Base-by-base conservation (phyloP, 2,888 invertebrate species). In the Norana najaformis region DNA sequence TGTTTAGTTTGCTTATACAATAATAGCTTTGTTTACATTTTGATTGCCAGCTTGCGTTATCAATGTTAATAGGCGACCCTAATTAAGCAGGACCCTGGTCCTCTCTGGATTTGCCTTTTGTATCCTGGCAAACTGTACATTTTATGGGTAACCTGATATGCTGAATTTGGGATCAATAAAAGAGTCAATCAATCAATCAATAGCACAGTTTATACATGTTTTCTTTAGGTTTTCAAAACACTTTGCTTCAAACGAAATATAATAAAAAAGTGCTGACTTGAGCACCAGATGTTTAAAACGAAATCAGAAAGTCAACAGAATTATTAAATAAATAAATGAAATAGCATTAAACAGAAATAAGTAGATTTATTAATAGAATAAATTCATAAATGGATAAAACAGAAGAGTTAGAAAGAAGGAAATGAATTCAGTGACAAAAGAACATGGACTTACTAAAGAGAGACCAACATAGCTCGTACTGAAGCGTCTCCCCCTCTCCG, bases 401-500 rank as follows among this genome's bases (percentile, higher is more conserved):
- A 30, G 20, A 47, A 53, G 53, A 53, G 53, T 53, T 5, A 53
- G 23, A 53, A 23, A 1, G 8, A 69, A 69, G 69, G 30, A 69
- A 69, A 69, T n/a, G 8, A n/a, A 69, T 69, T 69, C 69, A 69
- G 69, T n/a, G 69, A 69, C 13, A 69, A 8, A 69, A 69, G 69
- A 69, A 37, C 18, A 85, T 14, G 37, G 1, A 85, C 85, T 23
- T 6, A 85, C 85, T 35, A 85, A 23, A 35, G 85, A 85, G 4
- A 85, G 85, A n/a, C 85, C 85, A 85, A n/a, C 85, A 36, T 36
- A 85, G 85, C 85, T 85, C 16, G 85, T 85, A 23, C 85, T 85
- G 85, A 85, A 85, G 6, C 85, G 85, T 35, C 85, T 35, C 14
- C 85, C 85, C 85, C 37, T 85, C 37, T 85, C 85, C 36, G 85